Evolutionary conservation across 2,113 vertebrate species (phyloP).

Genomic region (Hystrix brachyura): DNA sequence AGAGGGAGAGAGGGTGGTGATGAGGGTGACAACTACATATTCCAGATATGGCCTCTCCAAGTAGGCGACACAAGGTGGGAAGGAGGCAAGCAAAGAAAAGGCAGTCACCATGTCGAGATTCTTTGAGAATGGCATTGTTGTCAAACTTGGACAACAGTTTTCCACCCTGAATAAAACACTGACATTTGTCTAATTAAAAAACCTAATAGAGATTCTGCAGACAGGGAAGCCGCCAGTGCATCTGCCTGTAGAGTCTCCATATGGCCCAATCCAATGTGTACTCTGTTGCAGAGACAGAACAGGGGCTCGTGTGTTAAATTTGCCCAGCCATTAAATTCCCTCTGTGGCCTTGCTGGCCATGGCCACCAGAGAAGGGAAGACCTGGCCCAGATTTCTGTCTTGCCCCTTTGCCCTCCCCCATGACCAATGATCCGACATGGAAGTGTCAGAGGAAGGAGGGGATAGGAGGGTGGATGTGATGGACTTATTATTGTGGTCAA

Average conservation of each 20-base stretch:
- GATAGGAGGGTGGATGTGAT: no score
- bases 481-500: no score
- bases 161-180: slow-evolving; percentile 67
- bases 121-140: slow-evolving; percentile 65
- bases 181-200: slow-evolving; percentile 81
- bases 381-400: neutral
- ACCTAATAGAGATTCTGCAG: slow-evolving; percentile 72
- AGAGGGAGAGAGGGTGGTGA: neutral
- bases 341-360: neutral
- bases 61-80: neutral
- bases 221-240: slow-evolving; percentile 45
- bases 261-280: slow-evolving; percentile 16
- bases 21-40: neutral
- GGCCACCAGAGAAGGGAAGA: neutral
- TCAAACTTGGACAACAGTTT: slow-evolving; percentile 74
- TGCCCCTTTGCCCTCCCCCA: neutral
- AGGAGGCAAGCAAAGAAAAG: neutral
- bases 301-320: neutral
- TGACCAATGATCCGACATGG: neutral
- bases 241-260: slow-evolving; percentile 70
- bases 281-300: slow-evolving; percentile 30
- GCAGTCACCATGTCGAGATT: neutral
- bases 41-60: neutral
- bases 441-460: neutral
- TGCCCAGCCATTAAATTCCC: slow-evolving; percentile 61